Evolutionary conservation across 2,797 vertebrate genomes (phyloP), one percentile per base, ranked within the genome.

Genomic region (Onychomys torridus): DNA sequence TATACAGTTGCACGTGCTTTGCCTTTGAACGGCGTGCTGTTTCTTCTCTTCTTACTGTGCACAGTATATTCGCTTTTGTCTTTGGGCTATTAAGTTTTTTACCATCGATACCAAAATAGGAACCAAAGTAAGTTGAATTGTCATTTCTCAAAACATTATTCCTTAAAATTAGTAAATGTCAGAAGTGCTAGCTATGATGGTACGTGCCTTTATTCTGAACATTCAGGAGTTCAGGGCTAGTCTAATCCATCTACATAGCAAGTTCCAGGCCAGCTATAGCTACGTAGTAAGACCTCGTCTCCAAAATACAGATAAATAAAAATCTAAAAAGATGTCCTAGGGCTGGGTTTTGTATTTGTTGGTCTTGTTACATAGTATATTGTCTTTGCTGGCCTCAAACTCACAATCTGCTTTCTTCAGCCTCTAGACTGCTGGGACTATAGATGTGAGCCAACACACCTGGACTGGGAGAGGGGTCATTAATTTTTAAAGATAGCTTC

Each of bases 41-140:
- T 32, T 43, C 16, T 76, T 94, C 90, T 71, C 81, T 77, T 95
- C 0, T 85, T 81, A 52, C 37, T 61, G 67, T 59, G 29, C 25
- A 61, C 52, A 91, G 9, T 76, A 29, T 96, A 87, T 94, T 97
- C 87, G 27, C 95, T 96, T 97, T 91, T 93, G 94, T 93, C 92
- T 97, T 84, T 94, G 90, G 34, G 8, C 73, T 92, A 63, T 87
- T 78, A 75, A 63, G 19, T 92, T 93, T 87, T 90, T 75, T 27
- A 81, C n/a, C 40, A 43, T 75, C 73, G 46, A 27, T 95, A 92
- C 37, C 83, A 94, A 95, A 95, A 91, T 55, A 92, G 77, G 37
- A 84, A 90, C 61, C 57, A 95, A 86, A 93, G 49, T 76, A 78
- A 95, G 92, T 89, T 83, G 46, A 96, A 91, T 82, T 69, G 67